phyloP scores from a whole-genome alignment of 2,797 vertebrate genomes.

The Oryzias dopingdopingensis region DNA sequence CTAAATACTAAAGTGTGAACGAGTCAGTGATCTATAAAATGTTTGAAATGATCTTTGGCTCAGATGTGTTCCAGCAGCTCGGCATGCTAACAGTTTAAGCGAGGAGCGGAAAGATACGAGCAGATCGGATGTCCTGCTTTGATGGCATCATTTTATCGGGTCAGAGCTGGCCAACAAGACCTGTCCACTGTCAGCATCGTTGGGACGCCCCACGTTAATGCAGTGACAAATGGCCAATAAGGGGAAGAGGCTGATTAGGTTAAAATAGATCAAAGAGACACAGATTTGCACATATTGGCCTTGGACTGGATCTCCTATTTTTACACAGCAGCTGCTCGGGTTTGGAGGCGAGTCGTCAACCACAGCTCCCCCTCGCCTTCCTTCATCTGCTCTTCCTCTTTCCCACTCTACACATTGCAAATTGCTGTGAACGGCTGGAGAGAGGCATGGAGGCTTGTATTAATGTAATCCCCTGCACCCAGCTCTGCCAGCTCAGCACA shows the following conservation, averaged over 20 bases:
- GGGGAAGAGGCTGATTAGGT: conserved; percentile 56
- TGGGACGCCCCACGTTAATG: conserved; percentile 59
- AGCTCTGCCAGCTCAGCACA: conserved; percentile 66
- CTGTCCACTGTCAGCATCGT: conserved; percentile 54
- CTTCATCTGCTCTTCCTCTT: conserved; percentile 10
- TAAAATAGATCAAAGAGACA: conserved; percentile 61
- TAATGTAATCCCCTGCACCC: conserved; percentile 66
- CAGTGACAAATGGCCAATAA: conserved; percentile 55
- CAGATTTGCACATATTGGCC: conserved; percentile 68
- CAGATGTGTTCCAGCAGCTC: background rate
- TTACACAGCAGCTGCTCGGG: conserved; percentile 46
- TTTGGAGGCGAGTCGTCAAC: conserved; percentile 22
- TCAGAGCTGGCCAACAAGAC: conserved; percentile 20
- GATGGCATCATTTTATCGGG: conserved; percentile 32
- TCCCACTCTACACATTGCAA: conserved; percentile 36
- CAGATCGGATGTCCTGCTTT: conserved; percentile 1
- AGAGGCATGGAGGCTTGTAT: conserved; percentile 53
- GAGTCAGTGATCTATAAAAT: background rate
- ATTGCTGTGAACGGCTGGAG: conserved; percentile 44
- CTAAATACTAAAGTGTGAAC: too few relatives aligned
- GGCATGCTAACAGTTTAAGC: background rate
- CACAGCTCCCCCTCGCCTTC: background rate
- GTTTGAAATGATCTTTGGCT: background rate
- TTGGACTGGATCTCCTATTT: conserved; percentile 50
- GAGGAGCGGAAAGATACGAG: conserved; percentile 8